Evolutionary conservation across 2,888 invertebrate species (phyloP), one percentile per base, ranked within the genome.

Genomic region (Nudaria mundana): DNA sequence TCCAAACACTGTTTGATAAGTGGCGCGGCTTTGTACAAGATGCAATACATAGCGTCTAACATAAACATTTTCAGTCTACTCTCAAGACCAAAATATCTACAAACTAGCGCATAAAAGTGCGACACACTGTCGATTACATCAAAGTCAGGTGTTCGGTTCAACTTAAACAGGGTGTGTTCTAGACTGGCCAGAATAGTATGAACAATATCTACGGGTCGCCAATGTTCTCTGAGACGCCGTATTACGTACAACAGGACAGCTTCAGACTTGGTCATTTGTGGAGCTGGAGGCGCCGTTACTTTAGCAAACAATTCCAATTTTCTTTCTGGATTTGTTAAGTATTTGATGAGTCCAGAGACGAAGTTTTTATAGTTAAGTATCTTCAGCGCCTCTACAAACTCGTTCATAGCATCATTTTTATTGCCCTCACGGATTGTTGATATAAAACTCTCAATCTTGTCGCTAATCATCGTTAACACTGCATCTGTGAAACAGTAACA

Each of bases 21-120:
- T 5, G 76, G 65, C 8, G 84, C 62, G 1, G 84, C 71, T 60
- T 82, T 88, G 43, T 63, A 86, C 32, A 80, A 75, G 16, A 86
- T 67, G 44, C 86, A 87, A 50, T 89, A 89, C 82, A 89, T 80
- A 2, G 87, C 85, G 56, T 88, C 84, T 29, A 89, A 48, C 37
- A 89, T 68, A 39, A 89, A 89, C 3, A 76, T 38, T 35, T 82
- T 70, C 29, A 89, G 50, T 2, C 77, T 69, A 42, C 71, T 75
- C 42, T 70, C 76, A 31, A 73, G 60, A 30, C 68, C 61, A 33
- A 70, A 74, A 48, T 75, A 75, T 51, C 79, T 72, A 52, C 89
- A 89, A 11, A 85, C 44, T 7, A 82, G 55, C 5, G 86, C 83
- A 64, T 82, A 89, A 40, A 88, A 81, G 56, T 82, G 82, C 1